Evolutionary conservation across 92 coral and sea anemone genomes (phyloP), one percentile per base, ranked within the genome.

Genomic region (Palythoa heliodiscus): DNA sequence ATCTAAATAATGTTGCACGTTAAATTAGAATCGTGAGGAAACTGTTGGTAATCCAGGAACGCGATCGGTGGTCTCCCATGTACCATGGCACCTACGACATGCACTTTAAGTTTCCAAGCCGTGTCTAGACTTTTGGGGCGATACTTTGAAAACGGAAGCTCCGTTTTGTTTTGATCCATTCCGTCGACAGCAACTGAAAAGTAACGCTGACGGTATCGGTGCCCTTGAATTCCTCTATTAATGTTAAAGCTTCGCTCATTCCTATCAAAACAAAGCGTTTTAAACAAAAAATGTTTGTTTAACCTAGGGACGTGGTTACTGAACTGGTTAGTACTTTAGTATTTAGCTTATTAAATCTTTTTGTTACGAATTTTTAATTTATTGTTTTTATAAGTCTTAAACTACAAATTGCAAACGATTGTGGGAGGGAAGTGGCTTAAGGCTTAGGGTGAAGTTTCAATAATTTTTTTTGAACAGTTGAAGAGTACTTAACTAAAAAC

Each of bases 91-190:
- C 79, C 71, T 6, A 72, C 82, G 8, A 84, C 66, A 55, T 84
- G 87, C 7, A 84, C 72, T 24, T 55, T 72, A 3, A 72, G 40
- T 35, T 70, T 85, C 68, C 73, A 55, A 6, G 82, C 55, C 4
- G n/a, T 55, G 24, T 85, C 82, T 29, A 85, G 29, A 17, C 72
- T 57, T 73, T 85, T 85, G 39, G 22, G 57, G 14, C 5, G 57
- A 19, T 55, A 71, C 37, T 64, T 85, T 0, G 76, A 85, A 24
- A 39, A 75, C 55, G 75, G 83, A 29, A 85, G 22, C 24, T 85
- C 88, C 2, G 83, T 63, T 66, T 85, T 74, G 11, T 85, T 85
- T 23, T 85, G 88, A 20, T 85, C 88, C 88, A 85, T 85, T 6
- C 88, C 88, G 55, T 85, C 83, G 60, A 85, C 39, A 5, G 88